A percentile compares a stretch with the other conserved stretches of the same genome.
phyloP scores from a whole-genome alignment of 2,113 vertebrate species.

The Nesogale talazaci region DNA sequence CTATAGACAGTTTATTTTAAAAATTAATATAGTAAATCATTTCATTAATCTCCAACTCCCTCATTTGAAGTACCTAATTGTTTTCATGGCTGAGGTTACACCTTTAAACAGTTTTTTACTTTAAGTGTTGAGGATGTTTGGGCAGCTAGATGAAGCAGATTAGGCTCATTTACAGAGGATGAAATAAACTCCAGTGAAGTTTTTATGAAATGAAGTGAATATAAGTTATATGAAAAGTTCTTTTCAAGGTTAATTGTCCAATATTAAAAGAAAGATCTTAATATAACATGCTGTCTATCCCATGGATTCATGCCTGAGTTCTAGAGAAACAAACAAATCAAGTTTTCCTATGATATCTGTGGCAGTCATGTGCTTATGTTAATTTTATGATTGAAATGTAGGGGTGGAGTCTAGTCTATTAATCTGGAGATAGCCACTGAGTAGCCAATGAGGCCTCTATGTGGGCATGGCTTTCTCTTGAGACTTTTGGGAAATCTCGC shows the following conservation, averaged over 20 bases:
- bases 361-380: no score
- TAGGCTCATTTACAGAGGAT: constrained; percentile 50
- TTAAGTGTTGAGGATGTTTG: constrained; percentile 37
- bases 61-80: constrained; percentile 5
- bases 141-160: constrained; percentile 1
- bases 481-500: no score
- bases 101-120: constrained; percentile 31
- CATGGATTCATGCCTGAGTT: constrained; percentile 24
- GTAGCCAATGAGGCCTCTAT: no score
- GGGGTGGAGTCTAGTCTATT: no score
- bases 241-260: constrained; percentile 21
- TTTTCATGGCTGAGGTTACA: constrained; percentile 49
- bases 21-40: constrained; percentile 39
- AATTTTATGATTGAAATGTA: no score
- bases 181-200: no score
- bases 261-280: constrained; percentile 40
- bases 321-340: constrained; percentile 7
- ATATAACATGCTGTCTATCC: neutral
- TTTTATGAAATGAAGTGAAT: constrained; percentile 20
- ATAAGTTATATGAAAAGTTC: constrained; percentile 20
- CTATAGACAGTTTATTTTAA: neutral
- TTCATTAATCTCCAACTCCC: constrained; percentile 27
- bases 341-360: constrained; percentile 3
- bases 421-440: no score
- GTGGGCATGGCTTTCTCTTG: no score